Base-by-base conservation (phyloP, 2,113 vertebrate species). In the Sebastes fasciatus region DNA sequence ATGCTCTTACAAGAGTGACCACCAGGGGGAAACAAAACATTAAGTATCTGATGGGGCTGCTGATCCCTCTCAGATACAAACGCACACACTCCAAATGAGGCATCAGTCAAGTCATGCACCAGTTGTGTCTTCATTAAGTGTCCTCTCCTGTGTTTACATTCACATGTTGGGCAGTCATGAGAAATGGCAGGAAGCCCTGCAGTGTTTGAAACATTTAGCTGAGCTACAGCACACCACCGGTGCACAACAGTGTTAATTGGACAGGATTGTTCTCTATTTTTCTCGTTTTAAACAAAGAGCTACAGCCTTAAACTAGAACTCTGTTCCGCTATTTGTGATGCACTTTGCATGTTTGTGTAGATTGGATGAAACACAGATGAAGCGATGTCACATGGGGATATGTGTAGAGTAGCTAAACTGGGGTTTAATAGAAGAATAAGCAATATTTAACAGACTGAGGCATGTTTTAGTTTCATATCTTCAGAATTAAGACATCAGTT, bases 1-100 rank as follows among this genome's bases (percentile, higher is more conserved):
- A 63, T 77, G 64, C 19, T 61, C 13, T 57, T 23, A 52, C 6
- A 51, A 40, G 58, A 52, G 62, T 77, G 57, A 61, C 91, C 92
- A 91, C 79, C 76, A 86, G 92, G 80, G 87, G 90, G 88, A 76
- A 46, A 64, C 83, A 80, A 67, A 79, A 58, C 58, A 74, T 76
- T 7, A 83, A 64, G 49, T 58, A n/a, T 70, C 12, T 49, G 61
- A 34, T 62, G 65, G 34, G 48, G 55, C 8, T 48, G 26, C 62
- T 46, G 26, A 52, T 43, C 21, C 14, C 13, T 42, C 49, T 52
- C 72, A 70, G 49, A 87, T 6, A 26, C 60, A 77, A 46, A 64
- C 63, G 23, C 76, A 3, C 10, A 46, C 52, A 40, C 65, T 66
- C 45, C 60, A 57, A 61, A 73, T 17, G 54, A 67, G 69, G 55